Evolutionary conservation across 2,113 vertebrate genomes (phyloP).

Genomic region (Suricata suricatta): DNA sequence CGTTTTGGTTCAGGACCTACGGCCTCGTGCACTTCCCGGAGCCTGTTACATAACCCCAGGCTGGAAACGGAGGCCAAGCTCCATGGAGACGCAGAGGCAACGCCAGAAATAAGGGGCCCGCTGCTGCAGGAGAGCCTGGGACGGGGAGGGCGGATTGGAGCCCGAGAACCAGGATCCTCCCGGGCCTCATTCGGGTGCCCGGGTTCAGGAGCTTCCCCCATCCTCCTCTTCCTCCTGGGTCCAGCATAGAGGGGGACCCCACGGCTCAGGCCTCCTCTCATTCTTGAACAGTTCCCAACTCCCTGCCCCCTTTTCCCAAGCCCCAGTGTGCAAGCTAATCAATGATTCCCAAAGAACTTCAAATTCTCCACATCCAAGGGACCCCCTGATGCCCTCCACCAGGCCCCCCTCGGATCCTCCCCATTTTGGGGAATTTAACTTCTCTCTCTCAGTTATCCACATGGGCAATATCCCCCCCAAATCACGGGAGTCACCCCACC

Average conservation of each 20-base stretch:
- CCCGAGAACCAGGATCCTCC: neutral
- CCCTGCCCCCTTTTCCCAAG: neutral
- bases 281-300: neutral
- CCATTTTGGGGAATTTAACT: neutral
- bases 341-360: neutral
- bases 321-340: neutral
- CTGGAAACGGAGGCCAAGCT: neutral
- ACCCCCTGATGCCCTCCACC: neutral
- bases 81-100: fast-evolving
- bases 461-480: neutral
- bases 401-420: neutral
- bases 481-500: neutral
- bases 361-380: neutral
- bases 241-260: fast-evolving
- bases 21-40: neutral
- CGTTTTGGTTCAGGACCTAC: neutral
- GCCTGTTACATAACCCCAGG: neutral
- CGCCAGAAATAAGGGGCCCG: neutral
- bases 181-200: fast-evolving
- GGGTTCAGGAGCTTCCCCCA: neutral
- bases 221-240: neutral
- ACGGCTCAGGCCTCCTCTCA: neutral
- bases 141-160: fast-evolving
- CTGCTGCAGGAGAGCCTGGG: fast-evolving
- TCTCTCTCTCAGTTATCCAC: neutral